Conservation (phyloP, 2,888 invertebrate genomes). For the Cryptophagus acutangulus region DNA sequence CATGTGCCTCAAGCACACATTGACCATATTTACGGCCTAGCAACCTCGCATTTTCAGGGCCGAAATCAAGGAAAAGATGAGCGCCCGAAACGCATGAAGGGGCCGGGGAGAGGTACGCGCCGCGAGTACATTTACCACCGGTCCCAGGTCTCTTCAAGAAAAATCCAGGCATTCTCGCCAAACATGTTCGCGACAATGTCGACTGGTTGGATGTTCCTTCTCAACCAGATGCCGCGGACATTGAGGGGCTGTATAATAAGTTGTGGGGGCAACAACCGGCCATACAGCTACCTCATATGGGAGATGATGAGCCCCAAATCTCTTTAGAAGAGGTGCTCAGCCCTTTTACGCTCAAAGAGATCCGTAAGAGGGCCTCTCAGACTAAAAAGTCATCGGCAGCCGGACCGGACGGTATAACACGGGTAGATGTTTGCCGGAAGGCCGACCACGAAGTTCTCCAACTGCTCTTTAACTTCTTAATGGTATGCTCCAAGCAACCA, state of each 20-base stretch:
- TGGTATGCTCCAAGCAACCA: slow-evolving; percentile 24
- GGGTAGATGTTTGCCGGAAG: slow-evolving; percentile 16
- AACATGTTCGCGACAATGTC: slow-evolving; percentile 27
- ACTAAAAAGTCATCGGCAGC: slow-evolving; percentile 24
- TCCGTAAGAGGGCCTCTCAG: slow-evolving; percentile 18
- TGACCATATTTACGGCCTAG: slow-evolving; percentile 14
- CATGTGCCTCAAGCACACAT: slow-evolving; percentile 16
- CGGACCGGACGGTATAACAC: slow-evolving; percentile 28
- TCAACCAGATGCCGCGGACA: slow-evolving; percentile 11
- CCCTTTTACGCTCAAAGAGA: slow-evolving; percentile 15
- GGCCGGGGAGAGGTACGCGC: slow-evolving; percentile 11
- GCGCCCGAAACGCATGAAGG: slow-evolving; percentile 16
- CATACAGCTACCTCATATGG: slow-evolving; percentile 22
- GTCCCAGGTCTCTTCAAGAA: slow-evolving; percentile 33
- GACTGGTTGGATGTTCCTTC: slow-evolving; percentile 25
- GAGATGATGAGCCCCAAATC: slow-evolving; percentile 8
- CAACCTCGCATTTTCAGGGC: slow-evolving; percentile 4
- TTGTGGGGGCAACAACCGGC: slow-evolving; percentile 31
- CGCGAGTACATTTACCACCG: slow-evolving; percentile 30
- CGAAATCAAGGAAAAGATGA: slow-evolving; percentile 12
- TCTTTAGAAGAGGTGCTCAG: slow-evolving; percentile 11
- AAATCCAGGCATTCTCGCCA: slow-evolving; percentile 32
- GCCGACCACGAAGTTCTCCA: slow-evolving; percentile 18
- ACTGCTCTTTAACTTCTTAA: slow-evolving; percentile 18
- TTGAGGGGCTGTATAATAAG: slow-evolving; percentile 24